Evolutionary conservation across 2,888 invertebrate species (phyloP).

Genomic region (Lasioglossum lativentre): DNA sequence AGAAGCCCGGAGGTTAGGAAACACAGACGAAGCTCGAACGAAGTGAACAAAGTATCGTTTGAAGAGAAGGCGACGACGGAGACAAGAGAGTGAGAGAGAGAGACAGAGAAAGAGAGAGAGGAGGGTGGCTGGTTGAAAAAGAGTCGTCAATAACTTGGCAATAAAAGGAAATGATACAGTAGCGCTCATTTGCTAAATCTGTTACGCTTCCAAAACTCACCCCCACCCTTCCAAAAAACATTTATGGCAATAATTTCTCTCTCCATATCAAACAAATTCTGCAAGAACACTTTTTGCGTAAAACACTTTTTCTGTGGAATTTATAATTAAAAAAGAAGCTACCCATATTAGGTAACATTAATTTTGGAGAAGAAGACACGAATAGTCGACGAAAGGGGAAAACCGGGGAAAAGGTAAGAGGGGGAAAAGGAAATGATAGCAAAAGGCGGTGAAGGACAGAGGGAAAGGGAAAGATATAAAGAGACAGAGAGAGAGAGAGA

Average conservation of each 20-base stretch:
- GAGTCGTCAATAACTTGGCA: background rate
- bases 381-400: no score
- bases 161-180: conserved; percentile 11
- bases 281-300: no score
- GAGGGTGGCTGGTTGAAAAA: background rate
- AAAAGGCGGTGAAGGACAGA: conserved; percentile 38
- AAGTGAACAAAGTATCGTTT: conserved; percentile 40
- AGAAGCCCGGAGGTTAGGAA: conserved; percentile 16
- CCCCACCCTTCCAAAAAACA: no score
- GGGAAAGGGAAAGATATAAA: conserved; percentile 45
- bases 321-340: no score
- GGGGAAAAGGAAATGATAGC: conserved; percentile 31
- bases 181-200: background rate
- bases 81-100: conserved; percentile 31
- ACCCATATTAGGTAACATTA: no score
- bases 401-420: background rate
- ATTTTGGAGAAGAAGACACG: no score
- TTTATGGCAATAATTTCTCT: no score
- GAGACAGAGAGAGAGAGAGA: background rate
- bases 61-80: conserved; percentile 19
- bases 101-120: conserved; percentile 39
- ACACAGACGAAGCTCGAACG: conserved; percentile 3
- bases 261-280: no score
- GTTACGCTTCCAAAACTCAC: no score
- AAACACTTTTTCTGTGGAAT: no score